phyloP scores from a whole-genome alignment of 2,888 invertebrate species.

The Orchesellides sinensis region DNA sequence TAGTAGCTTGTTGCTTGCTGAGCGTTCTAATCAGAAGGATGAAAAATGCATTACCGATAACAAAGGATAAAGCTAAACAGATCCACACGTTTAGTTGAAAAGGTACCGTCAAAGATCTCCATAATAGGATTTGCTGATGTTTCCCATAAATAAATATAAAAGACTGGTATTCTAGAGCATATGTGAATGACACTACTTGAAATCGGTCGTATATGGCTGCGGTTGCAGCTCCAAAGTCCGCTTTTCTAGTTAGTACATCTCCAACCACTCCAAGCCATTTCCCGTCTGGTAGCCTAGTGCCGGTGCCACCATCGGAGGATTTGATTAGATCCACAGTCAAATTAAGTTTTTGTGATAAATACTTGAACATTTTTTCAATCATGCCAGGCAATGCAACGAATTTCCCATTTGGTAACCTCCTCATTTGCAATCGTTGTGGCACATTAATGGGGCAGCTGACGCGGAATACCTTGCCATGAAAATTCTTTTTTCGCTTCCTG shows the following conservation, averaged over 20 bases:
- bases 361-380: not conserved
- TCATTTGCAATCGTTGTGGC: not conserved
- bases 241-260: slow-evolving; percentile 40
- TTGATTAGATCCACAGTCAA: not conserved
- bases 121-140: slow-evolving; percentile 24
- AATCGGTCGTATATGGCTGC: slow-evolving; percentile 39
- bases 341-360: not conserved
- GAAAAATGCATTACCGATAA: not conserved
- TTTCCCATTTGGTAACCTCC: not conserved
- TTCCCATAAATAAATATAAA: slow-evolving; percentile 56
- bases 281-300: slow-evolving; percentile 34
- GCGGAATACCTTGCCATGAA: not conserved
- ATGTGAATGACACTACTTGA: slow-evolving; percentile 39
- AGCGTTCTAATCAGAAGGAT: not conserved
- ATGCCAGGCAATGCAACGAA: slow-evolving; percentile 12
- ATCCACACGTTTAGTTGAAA: not conserved
- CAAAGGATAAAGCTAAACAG: not conserved
- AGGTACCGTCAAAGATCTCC: not conserved
- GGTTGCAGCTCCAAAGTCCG: slow-evolving; percentile 52
- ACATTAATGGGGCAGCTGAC: slow-evolving; percentile 11
- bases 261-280: slow-evolving; percentile 63
- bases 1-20: not conserved
- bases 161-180: slow-evolving; percentile 49
- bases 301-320: not conserved
- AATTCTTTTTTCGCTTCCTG: not conserved